phyloP scores from a whole-genome alignment of 2,888 invertebrate genomes.

The Leucozona laternaria region DNA sequence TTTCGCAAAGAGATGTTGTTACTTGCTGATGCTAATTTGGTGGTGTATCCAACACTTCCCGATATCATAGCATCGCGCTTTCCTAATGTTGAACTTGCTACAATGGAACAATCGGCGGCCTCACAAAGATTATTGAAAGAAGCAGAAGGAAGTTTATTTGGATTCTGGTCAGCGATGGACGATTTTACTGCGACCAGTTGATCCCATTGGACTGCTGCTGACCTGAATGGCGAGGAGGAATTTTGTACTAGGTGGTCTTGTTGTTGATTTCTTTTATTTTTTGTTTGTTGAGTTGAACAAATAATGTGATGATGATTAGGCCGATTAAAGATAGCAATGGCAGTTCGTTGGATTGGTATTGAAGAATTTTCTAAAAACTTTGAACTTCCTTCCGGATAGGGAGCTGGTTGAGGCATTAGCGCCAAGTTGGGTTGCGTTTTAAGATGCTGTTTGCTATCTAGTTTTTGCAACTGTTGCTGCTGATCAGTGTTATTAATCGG shows the following conservation, averaged over 20 bases:
- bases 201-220: slow-evolving; percentile 80
- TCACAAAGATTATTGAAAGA: slow-evolving; percentile 62
- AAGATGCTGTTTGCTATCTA: slow-evolving; percentile 78
- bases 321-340: slow-evolving; percentile 66
- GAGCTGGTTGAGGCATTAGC: slow-evolving; percentile 82
- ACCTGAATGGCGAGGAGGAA: slow-evolving; percentile 74
- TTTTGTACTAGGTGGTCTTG: slow-evolving; percentile 78
- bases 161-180: slow-evolving; percentile 77
- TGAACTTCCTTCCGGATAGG: slow-evolving; percentile 78
- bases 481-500: slow-evolving; percentile 65
- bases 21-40: slow-evolving; percentile 77
- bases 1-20: slow-evolving; percentile 77
- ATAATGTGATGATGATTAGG: slow-evolving; percentile 32
- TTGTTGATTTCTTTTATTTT: slow-evolving; percentile 76
- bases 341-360: slow-evolving; percentile 60
- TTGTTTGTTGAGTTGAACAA: slow-evolving; percentile 79
- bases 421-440: slow-evolving; percentile 81
- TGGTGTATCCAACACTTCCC: slow-evolving; percentile 83
- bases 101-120: slow-evolving; percentile 17
- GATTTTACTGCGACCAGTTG: slow-evolving; percentile 81
- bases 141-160: slow-evolving; percentile 76
- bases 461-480: slow-evolving; percentile 77
- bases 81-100: slow-evolving; percentile 77
- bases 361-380: slow-evolving; percentile 76
- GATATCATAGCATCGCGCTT: slow-evolving; percentile 84